These are phyloP conservation scores for Sapajus apella DNA, from an alignment of 2,113 vertebrate genomes.

Conservation along the genomic window DNA sequence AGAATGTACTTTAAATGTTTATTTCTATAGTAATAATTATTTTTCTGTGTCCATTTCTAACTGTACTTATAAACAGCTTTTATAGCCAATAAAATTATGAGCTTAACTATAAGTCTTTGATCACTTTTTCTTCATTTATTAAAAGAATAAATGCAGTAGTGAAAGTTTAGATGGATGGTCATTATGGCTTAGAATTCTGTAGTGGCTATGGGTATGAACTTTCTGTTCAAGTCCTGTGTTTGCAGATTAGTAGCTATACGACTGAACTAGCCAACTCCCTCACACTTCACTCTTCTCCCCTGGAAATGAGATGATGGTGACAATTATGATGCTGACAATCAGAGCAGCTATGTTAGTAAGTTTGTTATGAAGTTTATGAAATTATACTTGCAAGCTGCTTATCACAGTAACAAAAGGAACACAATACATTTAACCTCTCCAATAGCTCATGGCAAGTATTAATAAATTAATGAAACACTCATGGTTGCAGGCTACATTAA, in stretches of 20 bases:
- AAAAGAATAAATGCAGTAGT: background rate
- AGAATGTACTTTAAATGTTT: background rate
- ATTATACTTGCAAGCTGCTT: background rate
- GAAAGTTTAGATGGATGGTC: background rate
- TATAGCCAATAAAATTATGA: background rate
- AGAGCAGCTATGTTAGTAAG: background rate
- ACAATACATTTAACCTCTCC: background rate
- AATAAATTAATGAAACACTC: background rate
- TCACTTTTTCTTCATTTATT: background rate
- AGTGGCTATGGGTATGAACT: background rate
- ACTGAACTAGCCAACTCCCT: background rate
- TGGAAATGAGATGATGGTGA: background rate
- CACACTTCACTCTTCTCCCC: background rate
- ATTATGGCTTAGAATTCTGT: background rate
- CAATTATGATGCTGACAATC: background rate
- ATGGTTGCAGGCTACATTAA: background rate
- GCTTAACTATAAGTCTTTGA: background rate
- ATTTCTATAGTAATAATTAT: background rate
- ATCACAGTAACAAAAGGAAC: background rate
- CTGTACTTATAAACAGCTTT: background rate
- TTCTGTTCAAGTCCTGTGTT: background rate
- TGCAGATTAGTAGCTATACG: background rate
- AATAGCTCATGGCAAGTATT: background rate
- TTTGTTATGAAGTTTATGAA: background rate
- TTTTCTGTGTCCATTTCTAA: background rate